phyloP scores from a whole-genome alignment of 1,140 invertebrate species.

The Trichonephila inaurata region DNA sequence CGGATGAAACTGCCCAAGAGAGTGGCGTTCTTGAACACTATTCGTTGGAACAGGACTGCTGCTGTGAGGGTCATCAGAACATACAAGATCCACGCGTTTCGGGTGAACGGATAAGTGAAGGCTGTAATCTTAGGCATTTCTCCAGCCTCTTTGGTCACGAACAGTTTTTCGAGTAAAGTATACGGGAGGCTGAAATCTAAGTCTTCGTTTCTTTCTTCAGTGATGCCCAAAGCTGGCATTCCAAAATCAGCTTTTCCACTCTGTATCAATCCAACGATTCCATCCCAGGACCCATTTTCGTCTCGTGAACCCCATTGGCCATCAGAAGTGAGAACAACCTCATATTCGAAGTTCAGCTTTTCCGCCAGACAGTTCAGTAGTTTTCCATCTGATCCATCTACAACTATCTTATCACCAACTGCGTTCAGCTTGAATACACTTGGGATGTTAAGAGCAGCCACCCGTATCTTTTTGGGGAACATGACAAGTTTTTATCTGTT shows the following conservation, averaged over 20 bases:
- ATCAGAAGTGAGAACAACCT: background rate
- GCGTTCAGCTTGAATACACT: too few relatives aligned
- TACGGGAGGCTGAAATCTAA: constrained; percentile 48
- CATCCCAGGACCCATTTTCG: background rate
- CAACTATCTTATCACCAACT: too few relatives aligned
- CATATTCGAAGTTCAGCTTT: too few relatives aligned
- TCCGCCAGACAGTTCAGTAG: background rate
- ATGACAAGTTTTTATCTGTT: too few relatives aligned
- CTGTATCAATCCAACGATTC: constrained; percentile 14
- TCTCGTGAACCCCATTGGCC: background rate
- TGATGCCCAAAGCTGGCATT: background rate
- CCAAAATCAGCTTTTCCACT: constrained; percentile 49
- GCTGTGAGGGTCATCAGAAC: background rate
- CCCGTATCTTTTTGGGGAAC: too few relatives aligned
- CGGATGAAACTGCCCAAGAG: background rate
- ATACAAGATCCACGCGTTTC: background rate
- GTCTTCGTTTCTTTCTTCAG: background rate
- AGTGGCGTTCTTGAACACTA: background rate
- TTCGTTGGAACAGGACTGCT: background rate
- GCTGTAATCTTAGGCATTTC: background rate
- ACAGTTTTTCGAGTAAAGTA: background rate
- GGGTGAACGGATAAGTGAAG: constrained; percentile 23
- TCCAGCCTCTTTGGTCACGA: background rate
- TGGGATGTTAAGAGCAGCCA: too few relatives aligned
- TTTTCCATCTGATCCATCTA: background rate